Base-by-base conservation (phyloP, 2,113 vertebrate species). In the Galeopterus variegatus region DNA sequence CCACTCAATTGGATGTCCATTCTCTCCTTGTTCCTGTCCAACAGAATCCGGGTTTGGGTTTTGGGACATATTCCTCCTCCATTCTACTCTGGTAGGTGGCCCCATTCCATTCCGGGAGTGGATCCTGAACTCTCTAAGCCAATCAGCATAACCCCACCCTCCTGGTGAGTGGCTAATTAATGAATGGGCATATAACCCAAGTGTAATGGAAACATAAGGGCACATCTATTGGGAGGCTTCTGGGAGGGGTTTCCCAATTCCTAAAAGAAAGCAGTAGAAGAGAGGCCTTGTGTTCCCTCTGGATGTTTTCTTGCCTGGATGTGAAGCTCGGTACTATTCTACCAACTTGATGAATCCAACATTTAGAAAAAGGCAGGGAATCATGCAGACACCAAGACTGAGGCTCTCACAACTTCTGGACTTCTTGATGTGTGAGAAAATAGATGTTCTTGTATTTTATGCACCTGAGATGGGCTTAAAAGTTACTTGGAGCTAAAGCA, bases 21-120 rank as follows among this genome's bases (percentile, higher is more conserved):
- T 92, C 19, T 87, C 15, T 94, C 14, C 56, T 84, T 89, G 72
- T 69, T 65, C 72, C 58, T 95, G 9, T 24, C 31, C 28, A 92
- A 33, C 17, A 89, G 81, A 92, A 70, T 89, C 45, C 65, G 15
- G 5, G 45, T 56, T 85, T 69, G n/a, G 33, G 14, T 73, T 84
- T 93, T 67, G 19, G 10, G 75, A 75, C 67, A 75, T 80, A 52
- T 36, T 26, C 48, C 48, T 86, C 54, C 23, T 62, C 14, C 21
- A 28, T 96, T 80, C 73, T 33, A 56, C 12, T 93, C n/a, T 69
- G 58, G 28, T 19, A 79, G 62, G 31, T 72, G 26, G 6, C 8
- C 41, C 41, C 41, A 69, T 48, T 6, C 4, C 41, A 14, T n/a
- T 80, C 17, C 28, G 80, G 12, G 50, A 11, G 10, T 65, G 48